Base-by-base conservation (phyloP, 2,113 vertebrate species). In the Xyrauchen texanus region DNA sequence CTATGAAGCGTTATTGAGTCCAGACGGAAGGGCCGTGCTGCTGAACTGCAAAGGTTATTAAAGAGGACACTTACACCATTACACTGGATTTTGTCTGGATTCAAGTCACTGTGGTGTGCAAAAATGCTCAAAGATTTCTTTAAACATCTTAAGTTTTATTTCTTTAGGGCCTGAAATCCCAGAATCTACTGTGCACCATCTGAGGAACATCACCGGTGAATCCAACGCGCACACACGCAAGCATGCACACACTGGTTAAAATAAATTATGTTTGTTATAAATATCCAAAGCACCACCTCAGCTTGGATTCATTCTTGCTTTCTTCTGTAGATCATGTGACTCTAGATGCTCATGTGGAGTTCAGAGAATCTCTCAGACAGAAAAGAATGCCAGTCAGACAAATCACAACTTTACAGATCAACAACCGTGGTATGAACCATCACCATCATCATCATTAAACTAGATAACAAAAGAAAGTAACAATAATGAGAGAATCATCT, bases 151-250 rank as follows among this genome's bases (percentile, higher is more conserved):
- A 4, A 45, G 6, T 47, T 55, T 61, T 57, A 6, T 75, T 34
- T 34, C 6, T 49, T 47, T 66, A 93, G 92, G 92, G 55, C 91
- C 92, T 72, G 89, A 88, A 77, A 79, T 90, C 69, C 92, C 92
- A 0, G 84, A 87, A 75, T 89, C 86, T 4, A 91, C 88, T 47
- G 78, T 91, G 2, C 91, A 93, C 84, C 82, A 76, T 52, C 81
- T 93, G 1, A 80, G 42, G 34, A 82, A 88, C 46, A 84, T 92
- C 77, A 89, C 64, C 9, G 63, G 92, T 93, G 64, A 87, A 90
- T 90, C 63, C 49, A 55, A 71, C n/a, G 76, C 79, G 53, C 72
- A 63, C 10, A 53, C 9, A 55, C 21, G 3, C 21, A 34, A 1
- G 3, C 21, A 34, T 3, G 3, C 21, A 34, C 21, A 34, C 21